Base-by-base conservation (phyloP, 2,888 invertebrate genomes). In the Hydriomena furcata region DNA sequence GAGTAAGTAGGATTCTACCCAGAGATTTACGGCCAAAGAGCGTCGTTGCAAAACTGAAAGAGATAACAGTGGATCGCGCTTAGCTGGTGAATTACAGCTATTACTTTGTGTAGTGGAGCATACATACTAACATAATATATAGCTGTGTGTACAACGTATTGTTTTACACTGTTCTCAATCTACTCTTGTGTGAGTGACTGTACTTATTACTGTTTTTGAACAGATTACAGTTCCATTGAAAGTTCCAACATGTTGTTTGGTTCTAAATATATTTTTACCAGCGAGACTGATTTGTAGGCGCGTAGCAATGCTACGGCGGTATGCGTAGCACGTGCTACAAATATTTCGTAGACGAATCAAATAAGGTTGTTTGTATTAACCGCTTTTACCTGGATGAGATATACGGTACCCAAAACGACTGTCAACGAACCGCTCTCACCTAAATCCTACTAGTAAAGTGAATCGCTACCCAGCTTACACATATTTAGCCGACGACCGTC, bases 21-120 rank as follows among this genome's bases (percentile, higher is more conserved):
- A 61, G 73, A 80, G 81, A 84, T 84, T 84, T 82, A 83, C 38
- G 47, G 35, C 37, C 20, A 31, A 38, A 71, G 73, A 75, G 72
- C 76, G 72, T 73, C 77, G 71, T 71, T 71, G 71, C 69, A 79
- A 71, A 79, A 78, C 78, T 73, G 76, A 76, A 77, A 68, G 73
- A 80, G 78, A 80, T 82, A 82, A 77, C 73, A 74, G 62, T 77
- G 72, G 78, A 77, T 82, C 66, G 76, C 73, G 64, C 72, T 82
- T 78, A 80, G 82, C 79, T 68, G 65, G 69, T 79, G 76, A 82
- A 79, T 80, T 80, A 82, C 73, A 64, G 73, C 65, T 71, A 66
- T 75, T 78, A 79, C 79, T 79, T 80, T 77, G 74, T 70, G 66
- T 65, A 70, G 73, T 74, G 68, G 65, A 66, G 63, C 60, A 61